These are phyloP conservation scores for Ectemnius continuus DNA, from an alignment of 2,888 invertebrate species.

Conservation along the genomic window DNA sequence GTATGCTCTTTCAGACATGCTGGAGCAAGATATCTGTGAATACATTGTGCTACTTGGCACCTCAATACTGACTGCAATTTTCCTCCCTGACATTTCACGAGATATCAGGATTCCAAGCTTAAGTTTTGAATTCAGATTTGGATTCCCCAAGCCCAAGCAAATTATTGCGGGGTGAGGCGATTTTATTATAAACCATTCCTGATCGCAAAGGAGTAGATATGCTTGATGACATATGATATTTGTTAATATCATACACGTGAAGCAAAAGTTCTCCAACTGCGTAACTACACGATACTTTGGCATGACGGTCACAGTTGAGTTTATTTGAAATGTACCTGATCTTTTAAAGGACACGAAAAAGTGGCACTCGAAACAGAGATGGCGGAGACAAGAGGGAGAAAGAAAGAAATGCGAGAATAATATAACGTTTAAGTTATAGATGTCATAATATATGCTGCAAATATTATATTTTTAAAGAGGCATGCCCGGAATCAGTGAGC, in stretches of 20 bases:
- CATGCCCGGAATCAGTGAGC: slow-evolving; percentile 68
- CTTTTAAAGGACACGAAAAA: slow-evolving; percentile 52
- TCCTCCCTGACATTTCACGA: slow-evolving; percentile 21
- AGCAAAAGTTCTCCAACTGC: slow-evolving; percentile 13
- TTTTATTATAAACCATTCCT: slow-evolving; percentile 1
- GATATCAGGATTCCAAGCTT: no score
- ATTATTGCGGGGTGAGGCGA: no score
- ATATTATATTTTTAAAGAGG: slow-evolving; percentile 66
- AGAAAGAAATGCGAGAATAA: slow-evolving; percentile 43
- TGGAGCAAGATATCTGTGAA: slow-evolving; percentile 19
- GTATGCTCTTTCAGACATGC: slow-evolving; percentile 18
- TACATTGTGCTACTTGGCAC: slow-evolving; percentile 26
- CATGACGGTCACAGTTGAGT: slow-evolving; percentile 39
- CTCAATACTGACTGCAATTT: slow-evolving; percentile 46
- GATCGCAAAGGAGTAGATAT: background rate
- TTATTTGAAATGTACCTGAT: slow-evolving; percentile 76
- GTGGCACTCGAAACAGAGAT: slow-evolving; percentile 46
- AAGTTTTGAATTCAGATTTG: no score
- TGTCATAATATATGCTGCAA: slow-evolving; percentile 73
- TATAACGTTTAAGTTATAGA: slow-evolving; percentile 69
- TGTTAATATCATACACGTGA: background rate
- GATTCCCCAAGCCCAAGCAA: no score
- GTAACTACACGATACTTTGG: slow-evolving; percentile 32
- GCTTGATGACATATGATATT: slow-evolving; percentile 1
- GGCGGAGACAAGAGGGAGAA: slow-evolving; percentile 31